Evolutionary conservation across 2,888 invertebrate species (phyloP).

Genomic region (Dynastes grantii): DNA sequence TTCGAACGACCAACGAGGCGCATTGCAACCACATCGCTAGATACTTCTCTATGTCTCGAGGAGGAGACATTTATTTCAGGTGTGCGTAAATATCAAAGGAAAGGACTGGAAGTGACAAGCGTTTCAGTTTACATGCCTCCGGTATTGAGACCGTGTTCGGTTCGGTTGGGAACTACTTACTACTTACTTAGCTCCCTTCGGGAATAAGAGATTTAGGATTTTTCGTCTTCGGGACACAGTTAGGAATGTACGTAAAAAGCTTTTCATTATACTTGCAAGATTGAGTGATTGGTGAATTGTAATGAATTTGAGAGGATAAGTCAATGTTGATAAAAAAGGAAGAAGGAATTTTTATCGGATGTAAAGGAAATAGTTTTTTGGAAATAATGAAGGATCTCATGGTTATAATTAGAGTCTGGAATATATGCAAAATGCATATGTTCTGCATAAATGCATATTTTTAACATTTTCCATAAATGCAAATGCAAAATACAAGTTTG

Average conservation of each 20-base stretch:
- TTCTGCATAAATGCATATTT: no score
- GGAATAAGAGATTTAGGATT: background rate
- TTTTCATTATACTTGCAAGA: constrained; percentile 27
- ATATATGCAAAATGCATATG: no score
- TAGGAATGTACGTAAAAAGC: background rate
- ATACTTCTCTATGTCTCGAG: no score
- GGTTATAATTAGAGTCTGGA: no score
- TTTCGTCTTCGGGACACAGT: background rate
- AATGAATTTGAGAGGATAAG: background rate
- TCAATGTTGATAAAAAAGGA: background rate
- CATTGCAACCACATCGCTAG: constrained; percentile 40
- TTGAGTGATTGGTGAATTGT: background rate
- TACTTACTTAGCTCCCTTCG: background rate
- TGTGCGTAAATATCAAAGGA: constrained; percentile 58
- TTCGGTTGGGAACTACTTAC: constrained; percentile 3
- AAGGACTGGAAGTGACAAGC: constrained; percentile 59
- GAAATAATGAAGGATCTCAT: no score
- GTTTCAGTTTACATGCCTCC: constrained; percentile 37
- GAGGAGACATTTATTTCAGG: constrained; percentile 58
- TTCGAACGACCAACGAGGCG: constrained; percentile 18
- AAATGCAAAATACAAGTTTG: no score
- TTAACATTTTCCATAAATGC: no score
- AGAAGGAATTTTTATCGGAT: no score
- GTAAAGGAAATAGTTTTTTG: no score
- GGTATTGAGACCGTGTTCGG: background rate